Conservation (phyloP, 2,113 vertebrate species). For the Pantherophis guttatus region DNA sequence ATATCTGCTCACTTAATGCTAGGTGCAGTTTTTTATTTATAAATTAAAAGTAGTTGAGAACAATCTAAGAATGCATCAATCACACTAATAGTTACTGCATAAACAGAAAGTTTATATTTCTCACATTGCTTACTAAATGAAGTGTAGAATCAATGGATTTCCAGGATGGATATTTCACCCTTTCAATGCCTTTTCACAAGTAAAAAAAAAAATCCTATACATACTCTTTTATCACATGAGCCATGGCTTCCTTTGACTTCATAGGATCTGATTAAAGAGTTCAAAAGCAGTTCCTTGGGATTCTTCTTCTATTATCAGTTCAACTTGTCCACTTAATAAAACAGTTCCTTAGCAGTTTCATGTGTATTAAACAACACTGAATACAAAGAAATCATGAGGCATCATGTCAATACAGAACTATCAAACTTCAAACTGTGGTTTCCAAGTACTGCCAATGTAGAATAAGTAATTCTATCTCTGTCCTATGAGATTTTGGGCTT, state of each 20-base stretch:
- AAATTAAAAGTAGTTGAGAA: not conserved
- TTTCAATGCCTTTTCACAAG: not conserved
- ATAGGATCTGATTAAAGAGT: not conserved
- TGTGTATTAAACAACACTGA: not conserved
- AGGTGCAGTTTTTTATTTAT: not conserved
- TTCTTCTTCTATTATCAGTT: not conserved
- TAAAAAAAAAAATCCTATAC: not conserved
- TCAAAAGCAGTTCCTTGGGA: not conserved
- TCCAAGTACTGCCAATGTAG: not conserved
- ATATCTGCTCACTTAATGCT: not conserved
- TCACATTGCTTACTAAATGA: not conserved
- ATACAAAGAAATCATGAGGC: not conserved
- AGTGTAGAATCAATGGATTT: not conserved
- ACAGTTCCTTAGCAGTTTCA: not conserved
- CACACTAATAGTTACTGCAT: not conserved
- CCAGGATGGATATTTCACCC: not conserved
- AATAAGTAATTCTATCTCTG: not conserved
- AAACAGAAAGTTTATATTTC: not conserved
- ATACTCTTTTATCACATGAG: not conserved
- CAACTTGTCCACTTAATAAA: not conserved
- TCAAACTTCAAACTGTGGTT: not conserved
- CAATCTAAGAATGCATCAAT: not conserved
- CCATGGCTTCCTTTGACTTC: not conserved
- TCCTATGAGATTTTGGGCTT: not conserved
- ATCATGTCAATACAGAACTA: not conserved